These are phyloP conservation scores for Clistopyga incitator DNA, from an alignment of 2,888 invertebrate species.

Conservation along the genomic window DNA sequence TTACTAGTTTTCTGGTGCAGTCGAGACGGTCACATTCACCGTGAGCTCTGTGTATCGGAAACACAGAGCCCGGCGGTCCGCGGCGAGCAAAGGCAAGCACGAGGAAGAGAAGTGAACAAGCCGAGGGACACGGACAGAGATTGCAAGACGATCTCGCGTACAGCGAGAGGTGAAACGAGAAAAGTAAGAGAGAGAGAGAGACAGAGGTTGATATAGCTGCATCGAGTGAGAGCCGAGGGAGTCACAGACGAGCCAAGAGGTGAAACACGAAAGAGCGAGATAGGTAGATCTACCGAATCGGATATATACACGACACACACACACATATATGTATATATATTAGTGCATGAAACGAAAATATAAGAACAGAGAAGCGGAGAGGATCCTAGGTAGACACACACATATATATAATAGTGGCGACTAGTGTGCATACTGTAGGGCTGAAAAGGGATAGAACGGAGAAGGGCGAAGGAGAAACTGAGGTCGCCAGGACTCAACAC, in stretches of 20 bases:
- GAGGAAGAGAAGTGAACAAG: neutral
- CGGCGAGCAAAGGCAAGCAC: neutral
- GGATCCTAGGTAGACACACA: neutral
- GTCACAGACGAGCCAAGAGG: slow-evolving; percentile 9
- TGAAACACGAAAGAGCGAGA: slow-evolving; percentile 19
- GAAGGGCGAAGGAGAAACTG: slow-evolving; percentile 63
- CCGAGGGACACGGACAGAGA: slow-evolving; percentile 18
- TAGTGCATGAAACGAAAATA: slow-evolving; percentile 32
- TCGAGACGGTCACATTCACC: slow-evolving; percentile 17
- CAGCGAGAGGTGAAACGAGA: neutral
- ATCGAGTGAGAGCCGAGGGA: neutral
- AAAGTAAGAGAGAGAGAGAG: neutral
- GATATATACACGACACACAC: neutral
- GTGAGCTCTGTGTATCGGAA: too few relatives aligned
- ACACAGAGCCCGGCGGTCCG: neutral
- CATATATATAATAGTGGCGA: neutral
- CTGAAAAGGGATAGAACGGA: slow-evolving; percentile 14
- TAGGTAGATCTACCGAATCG: slow-evolving; percentile 18
- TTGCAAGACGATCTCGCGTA: slow-evolving; percentile 7
- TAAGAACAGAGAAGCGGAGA: slow-evolving; percentile 27
- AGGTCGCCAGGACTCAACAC: slow-evolving; percentile 69
- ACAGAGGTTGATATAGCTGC: neutral
- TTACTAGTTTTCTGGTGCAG: neutral
- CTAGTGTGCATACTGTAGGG: neutral
- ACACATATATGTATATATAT: neutral